These are phyloP conservation scores for Nansenia antarctica DNA, from an alignment of 2,113 vertebrate genomes.

Conservation along the genomic window DNA sequence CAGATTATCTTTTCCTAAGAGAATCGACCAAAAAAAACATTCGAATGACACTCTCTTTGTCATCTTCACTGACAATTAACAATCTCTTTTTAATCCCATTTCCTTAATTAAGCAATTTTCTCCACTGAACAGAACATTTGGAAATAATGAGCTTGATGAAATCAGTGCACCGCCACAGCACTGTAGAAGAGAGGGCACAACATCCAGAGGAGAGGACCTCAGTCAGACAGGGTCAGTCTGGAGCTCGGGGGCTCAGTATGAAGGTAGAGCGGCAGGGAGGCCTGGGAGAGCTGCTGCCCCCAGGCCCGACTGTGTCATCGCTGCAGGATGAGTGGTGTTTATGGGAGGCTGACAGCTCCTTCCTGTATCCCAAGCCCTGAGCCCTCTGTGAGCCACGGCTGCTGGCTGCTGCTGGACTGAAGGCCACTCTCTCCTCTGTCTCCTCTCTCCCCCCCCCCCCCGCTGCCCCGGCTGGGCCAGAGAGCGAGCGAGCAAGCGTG, in stretches of 20 bases:
- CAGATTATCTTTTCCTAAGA: constrained; percentile 19
- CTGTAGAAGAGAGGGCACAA: too few relatives aligned
- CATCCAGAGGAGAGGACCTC: background rate
- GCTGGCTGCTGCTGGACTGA: constrained; percentile 52
- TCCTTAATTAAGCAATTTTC: background rate
- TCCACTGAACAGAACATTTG: background rate
- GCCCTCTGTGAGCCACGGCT: constrained; percentile 33
- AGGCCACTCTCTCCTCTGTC: constrained; percentile 48
- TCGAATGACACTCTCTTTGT: constrained; percentile 11
- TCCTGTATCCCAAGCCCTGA: constrained; percentile 73
- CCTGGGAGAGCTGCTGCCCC: background rate
- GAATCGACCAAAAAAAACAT: constrained; percentile 4
- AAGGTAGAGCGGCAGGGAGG: background rate
- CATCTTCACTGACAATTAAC: background rate
- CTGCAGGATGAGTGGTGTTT: constrained; percentile 72
- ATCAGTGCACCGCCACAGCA: background rate
- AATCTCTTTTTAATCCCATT: background rate
- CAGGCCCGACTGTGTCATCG: constrained; percentile 55
- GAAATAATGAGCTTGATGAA: background rate
- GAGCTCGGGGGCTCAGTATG: constrained; percentile 12
- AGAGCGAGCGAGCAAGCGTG: constrained; percentile 32
- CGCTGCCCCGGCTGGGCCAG: constrained; percentile 49
- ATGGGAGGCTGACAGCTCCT: constrained; percentile 74
- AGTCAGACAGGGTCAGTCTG: constrained; percentile 6
- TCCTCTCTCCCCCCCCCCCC: constrained; percentile 13